phyloP scores from a whole-genome alignment of 2,888 invertebrate species.

The Drosophila rubida region DNA sequence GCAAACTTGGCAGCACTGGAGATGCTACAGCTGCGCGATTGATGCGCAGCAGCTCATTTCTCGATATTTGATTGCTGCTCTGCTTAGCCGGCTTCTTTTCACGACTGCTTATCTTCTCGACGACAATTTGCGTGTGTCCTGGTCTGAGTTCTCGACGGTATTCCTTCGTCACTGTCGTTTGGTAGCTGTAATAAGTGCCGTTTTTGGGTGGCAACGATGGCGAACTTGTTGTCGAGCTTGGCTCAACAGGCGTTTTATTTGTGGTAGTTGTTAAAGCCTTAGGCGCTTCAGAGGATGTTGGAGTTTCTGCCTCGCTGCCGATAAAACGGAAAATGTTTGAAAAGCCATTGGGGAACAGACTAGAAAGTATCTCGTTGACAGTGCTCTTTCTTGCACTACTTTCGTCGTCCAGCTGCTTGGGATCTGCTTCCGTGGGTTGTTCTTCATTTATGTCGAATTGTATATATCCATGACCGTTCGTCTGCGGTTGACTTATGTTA shows the following conservation, averaged over 20 bases:
- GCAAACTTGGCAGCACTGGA: conserved; percentile 75
- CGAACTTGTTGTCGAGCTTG: conserved; percentile 16
- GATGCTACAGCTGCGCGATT: conserved; percentile 85
- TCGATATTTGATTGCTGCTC: conserved; percentile 86
- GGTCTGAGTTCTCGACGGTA: conserved; percentile 75
- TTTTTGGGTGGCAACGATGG: conserved; percentile 29
- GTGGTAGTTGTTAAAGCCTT: conserved; percentile 43
- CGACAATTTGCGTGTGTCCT: conserved; percentile 80
- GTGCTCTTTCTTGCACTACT: conserved; percentile 58
- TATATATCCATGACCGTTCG: conserved; percentile 76
- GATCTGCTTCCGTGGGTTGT: conserved; percentile 31
- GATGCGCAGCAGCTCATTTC: conserved; percentile 88
- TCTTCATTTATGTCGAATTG: conserved; percentile 77
- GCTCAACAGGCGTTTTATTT: conserved; percentile 8
- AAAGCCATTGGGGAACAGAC: conserved; percentile 82
- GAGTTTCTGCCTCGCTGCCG: conserved; percentile 53
- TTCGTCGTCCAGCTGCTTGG: conserved; percentile 13
- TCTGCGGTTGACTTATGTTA: conserved; percentile 29
- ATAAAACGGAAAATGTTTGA: conserved; percentile 82
- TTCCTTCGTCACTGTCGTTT: conserved; percentile 75
- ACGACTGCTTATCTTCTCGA: conserved; percentile 65
- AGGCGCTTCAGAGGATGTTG: conserved; percentile 30
- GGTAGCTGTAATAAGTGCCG: conserved; percentile 69
- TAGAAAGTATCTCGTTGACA: conserved; percentile 79
- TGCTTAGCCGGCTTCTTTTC: conserved; percentile 84